These are phyloP conservation scores for Poecilia wingei DNA, from an alignment of 2,797 vertebrate genomes.

Conservation along the genomic window DNA sequence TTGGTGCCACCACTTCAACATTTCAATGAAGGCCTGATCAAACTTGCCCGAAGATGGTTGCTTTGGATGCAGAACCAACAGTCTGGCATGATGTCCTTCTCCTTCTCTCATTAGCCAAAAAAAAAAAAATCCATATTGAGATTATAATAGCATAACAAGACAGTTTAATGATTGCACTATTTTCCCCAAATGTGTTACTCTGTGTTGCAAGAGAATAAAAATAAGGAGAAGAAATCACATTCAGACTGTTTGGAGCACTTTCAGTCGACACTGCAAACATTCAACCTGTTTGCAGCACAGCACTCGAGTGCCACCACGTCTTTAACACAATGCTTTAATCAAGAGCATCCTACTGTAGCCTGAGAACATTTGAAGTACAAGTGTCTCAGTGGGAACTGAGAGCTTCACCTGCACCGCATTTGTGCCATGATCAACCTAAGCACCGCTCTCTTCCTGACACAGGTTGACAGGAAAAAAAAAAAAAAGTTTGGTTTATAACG, in stretches of 20 bases:
- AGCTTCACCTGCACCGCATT: conserved; percentile 50
- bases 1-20: conserved; percentile 53
- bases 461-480: conserved; percentile 50
- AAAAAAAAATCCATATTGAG: conserved; percentile 9
- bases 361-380: conserved; percentile 45
- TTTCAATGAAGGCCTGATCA: conserved; percentile 42
- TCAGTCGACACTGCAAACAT: conserved; percentile 58
- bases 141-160: background rate
- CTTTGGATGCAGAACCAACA: conserved; percentile 58
- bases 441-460: conserved; percentile 55
- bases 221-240: conserved; percentile 52
- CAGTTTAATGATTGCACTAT: conserved; percentile 6
- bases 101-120: conserved; percentile 32
- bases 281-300: conserved; percentile 47
- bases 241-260: conserved; percentile 58
- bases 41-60: conserved; percentile 44
- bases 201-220: conserved; percentile 17
- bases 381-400: conserved; percentile 44
- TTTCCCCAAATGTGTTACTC: conserved; percentile 8
- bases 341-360: conserved; percentile 45
- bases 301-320: conserved; percentile 45
- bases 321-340: conserved; percentile 48
- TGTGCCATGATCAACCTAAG: conserved; percentile 41
- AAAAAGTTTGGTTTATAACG: conserved; percentile 48
- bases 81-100: conserved; percentile 61